A percentile compares a stretch with the other conserved stretches of the same genome.
Conservation (phyloP, 2,888 invertebrate species). For the Pegoplata infirma region DNA sequence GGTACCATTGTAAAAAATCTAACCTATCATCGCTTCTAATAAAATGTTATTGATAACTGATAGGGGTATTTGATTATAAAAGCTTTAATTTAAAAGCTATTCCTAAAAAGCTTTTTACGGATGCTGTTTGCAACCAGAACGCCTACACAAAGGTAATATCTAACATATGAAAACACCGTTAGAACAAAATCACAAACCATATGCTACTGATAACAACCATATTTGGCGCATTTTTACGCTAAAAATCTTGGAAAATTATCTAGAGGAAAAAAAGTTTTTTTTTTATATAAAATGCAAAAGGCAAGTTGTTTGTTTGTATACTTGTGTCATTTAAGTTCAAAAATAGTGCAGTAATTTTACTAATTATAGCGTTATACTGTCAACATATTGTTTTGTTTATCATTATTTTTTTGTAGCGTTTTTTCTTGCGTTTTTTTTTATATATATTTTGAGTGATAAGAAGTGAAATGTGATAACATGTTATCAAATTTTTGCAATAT, state of each 20-base stretch:
- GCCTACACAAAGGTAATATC: neutral
- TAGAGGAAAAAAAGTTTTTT: neutral
- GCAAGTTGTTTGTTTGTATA: neutral
- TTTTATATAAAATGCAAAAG: no score
- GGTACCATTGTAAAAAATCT: neutral
- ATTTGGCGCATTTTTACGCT: conserved; percentile 48
- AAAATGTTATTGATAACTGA: no score
- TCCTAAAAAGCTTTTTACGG: conserved; percentile 23
- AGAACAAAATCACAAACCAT: conserved; percentile 3
- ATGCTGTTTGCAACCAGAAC: neutral
- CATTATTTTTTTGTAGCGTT: conserved; percentile 11
- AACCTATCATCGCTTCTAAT: neutral
- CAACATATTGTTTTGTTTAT: conserved; percentile 6
- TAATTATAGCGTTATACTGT: conserved; percentile 10
- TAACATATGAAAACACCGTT: neutral
- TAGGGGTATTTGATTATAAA: neutral
- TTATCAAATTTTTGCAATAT: conserved; percentile 29
- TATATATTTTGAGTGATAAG: conserved; percentile 35
- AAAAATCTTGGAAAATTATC: neutral
- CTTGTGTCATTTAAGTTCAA: neutral
- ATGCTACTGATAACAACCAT: conserved; percentile 23
- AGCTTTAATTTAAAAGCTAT: conserved; percentile 39
- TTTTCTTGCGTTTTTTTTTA: neutral
- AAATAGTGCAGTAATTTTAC: conserved; percentile 7
- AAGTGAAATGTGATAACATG: neutral